phyloP scores from a whole-genome alignment of 2,888 invertebrate species.

The Drepanosiphum platanoidis region DNA sequence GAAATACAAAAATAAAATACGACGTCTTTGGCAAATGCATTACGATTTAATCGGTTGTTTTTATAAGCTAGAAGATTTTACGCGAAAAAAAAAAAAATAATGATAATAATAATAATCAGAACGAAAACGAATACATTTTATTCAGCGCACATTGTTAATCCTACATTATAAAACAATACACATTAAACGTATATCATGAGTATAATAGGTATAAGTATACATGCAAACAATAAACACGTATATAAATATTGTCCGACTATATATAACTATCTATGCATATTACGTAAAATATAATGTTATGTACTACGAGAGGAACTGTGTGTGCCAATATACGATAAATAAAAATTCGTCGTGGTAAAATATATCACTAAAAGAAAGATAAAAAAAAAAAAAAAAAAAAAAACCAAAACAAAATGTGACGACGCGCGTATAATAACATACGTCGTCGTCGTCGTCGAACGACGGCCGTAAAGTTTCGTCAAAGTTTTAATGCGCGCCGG shows the following conservation, averaged over 20 bases:
- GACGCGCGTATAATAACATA: background rate
- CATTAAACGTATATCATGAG: background rate
- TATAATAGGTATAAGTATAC: background rate
- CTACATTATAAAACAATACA: background rate
- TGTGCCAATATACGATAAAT: constrained; percentile 54
- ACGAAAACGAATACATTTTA: background rate
- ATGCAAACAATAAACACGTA: constrained; percentile 34
- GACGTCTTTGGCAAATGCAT: constrained; percentile 56
- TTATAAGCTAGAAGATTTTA: constrained; percentile 9
- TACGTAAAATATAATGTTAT: background rate
- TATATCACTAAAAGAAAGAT: background rate
- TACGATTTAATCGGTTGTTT: constrained; percentile 21
- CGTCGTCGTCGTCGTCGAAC: background rate
- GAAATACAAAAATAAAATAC: constrained; percentile 36
- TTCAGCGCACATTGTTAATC: background rate
- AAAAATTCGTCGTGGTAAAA: constrained; percentile 40
- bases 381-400: background rate
- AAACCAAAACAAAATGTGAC: background rate
- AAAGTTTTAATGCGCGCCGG: constrained; percentile 19
- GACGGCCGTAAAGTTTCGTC: constrained; percentile 9
- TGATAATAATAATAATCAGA: background rate
- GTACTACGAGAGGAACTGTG: constrained; percentile 48
- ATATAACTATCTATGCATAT: background rate
- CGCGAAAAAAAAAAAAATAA: background rate
- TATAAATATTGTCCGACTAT: background rate